A percentile compares a stretch with the other conserved stretches of the same genome.
Evolutionary conservation across 2,888 invertebrate genomes (phyloP).

Genomic region (Panopea generosa): DNA sequence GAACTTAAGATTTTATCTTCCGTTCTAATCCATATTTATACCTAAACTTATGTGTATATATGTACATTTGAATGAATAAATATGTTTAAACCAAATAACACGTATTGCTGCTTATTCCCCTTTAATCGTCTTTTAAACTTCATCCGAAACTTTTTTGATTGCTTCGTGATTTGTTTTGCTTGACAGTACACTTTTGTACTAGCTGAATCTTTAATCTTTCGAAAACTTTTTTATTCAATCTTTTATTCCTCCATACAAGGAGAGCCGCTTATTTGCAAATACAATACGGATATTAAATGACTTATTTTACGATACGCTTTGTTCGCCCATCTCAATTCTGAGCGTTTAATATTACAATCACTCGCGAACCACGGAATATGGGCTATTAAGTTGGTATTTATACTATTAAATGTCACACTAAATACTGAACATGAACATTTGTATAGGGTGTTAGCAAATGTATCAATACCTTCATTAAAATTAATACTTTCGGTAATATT

Average conservation of each 20-base stretch:
- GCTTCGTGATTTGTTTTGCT: neutral
- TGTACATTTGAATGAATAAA: no score
- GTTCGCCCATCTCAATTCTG: conserved; percentile 1
- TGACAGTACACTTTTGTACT: neutral
- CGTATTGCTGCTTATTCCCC: neutral
- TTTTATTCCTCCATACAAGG: no score
- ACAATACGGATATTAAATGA: neutral
- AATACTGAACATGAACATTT: conserved; percentile 6
- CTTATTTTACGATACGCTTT: neutral
- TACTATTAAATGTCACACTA: neutral
- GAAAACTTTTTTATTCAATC: no score
- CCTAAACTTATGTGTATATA: no score
- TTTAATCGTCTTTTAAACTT: conserved; percentile 14
- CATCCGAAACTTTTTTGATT: conserved; percentile 11
- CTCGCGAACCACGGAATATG: conserved; percentile 4
- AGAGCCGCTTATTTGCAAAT: no score
- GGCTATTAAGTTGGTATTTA: neutral
- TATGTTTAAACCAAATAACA: no score
- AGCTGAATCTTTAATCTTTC: conserved; percentile 5
- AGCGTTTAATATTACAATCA: neutral
- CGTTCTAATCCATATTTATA: no score
- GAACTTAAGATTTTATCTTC: no score
- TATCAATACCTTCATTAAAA: conserved; percentile 5
- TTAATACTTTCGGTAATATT: neutral
- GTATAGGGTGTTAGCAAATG: neutral